Percentiles rank a stretch among this genome's conserved stretches.
Evolutionary conservation across 2,113 vertebrate genomes (phyloP).

Genomic region (Mormyrus lacerda): DNA sequence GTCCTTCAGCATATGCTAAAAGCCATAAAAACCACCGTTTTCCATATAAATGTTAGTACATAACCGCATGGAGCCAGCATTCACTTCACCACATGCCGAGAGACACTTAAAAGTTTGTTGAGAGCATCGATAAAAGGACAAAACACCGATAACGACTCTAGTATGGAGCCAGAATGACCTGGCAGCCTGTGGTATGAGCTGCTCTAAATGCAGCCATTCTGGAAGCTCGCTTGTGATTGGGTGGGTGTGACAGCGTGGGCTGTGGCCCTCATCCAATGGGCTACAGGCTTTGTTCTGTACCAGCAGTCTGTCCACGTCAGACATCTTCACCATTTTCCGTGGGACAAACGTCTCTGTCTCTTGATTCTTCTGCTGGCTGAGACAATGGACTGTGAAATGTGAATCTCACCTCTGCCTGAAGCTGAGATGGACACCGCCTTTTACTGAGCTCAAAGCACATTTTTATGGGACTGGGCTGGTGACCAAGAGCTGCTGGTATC

Average conservation of each 20-base stretch:
- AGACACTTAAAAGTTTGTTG: not conserved
- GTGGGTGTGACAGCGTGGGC: not conserved
- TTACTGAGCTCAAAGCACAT: not conserved
- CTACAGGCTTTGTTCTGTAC: not conserved
- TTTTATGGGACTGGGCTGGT: not conserved
- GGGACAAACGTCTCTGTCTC: not conserved
- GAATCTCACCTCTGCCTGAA: not conserved
- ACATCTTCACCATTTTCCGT: not conserved
- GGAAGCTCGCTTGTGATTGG: not conserved
- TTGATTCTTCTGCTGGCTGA: not conserved
- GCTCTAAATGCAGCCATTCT: not conserved
- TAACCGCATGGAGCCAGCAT: not conserved
- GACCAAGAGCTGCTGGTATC: not conserved
- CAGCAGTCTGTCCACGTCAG: not conserved
- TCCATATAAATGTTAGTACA: not conserved
- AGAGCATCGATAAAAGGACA: conserved; percentile 11
- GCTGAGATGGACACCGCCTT: not conserved
- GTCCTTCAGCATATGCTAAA: not conserved
- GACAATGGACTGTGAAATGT: not conserved
- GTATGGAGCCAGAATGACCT: not conserved
- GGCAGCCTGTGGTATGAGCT: not conserved
- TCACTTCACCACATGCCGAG: not conserved
- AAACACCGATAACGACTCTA: not conserved
- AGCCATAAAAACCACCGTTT: not conserved
- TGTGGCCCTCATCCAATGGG: not conserved